Evolutionary conservation across 1,140 invertebrate species (phyloP).

Genomic region (Rhopalosiphum maidis): DNA sequence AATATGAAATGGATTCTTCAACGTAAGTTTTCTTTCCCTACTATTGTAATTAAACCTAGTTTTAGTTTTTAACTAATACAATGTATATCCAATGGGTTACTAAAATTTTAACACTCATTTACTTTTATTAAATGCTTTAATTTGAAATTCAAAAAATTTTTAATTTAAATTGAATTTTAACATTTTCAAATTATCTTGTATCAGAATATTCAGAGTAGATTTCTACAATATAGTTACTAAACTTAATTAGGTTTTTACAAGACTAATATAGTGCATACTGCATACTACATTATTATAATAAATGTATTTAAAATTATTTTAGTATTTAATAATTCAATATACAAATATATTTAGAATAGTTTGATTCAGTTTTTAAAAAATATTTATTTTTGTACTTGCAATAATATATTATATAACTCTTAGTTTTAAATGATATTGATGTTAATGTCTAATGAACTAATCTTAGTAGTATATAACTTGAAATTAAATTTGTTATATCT

Average conservation of each 20-base stretch:
- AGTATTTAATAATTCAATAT: not conserved
- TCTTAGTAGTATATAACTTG: not conserved
- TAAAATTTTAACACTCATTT: not conserved
- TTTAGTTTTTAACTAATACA: slow-evolving; percentile 16
- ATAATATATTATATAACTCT: not conserved
- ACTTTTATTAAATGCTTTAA: not conserved
- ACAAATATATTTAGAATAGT: not conserved
- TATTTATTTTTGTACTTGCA: slow-evolving; percentile 19
- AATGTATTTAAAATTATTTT: not conserved
- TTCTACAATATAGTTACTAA: not conserved
- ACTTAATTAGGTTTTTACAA: not conserved
- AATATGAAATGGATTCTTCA: slow-evolving; percentile 86
- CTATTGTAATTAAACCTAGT: not conserved
- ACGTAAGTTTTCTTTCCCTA: slow-evolving; percentile 54
- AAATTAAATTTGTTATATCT: slow-evolving; percentile 15
- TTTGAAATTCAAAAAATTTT: not conserved
- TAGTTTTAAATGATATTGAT: slow-evolving; percentile 4
- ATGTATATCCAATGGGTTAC: slow-evolving; percentile 4
- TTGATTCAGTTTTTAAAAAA: not conserved
- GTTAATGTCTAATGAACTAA: not conserved
- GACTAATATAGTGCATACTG: not conserved
- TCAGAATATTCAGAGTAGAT: not conserved
- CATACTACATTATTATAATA: not conserved
- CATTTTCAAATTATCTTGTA: not conserved
- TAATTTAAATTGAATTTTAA: not conserved